Base-by-base conservation (phyloP, 2,113 vertebrate species). In the Picathartes gymnocephalus region DNA sequence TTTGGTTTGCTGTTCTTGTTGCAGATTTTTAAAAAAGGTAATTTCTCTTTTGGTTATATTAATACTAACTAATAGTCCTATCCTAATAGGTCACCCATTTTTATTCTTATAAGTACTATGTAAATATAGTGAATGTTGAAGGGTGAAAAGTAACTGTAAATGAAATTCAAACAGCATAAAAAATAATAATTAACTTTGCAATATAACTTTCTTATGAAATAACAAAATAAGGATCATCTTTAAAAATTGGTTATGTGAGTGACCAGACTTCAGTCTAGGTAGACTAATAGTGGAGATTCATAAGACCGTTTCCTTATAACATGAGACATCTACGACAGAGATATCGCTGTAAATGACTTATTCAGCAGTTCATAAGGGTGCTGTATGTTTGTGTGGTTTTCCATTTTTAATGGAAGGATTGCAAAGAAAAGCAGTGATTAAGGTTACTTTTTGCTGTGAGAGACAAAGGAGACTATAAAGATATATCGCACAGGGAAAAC, bases 251-350 rank as follows among this genome's bases (percentile, higher is more conserved):
- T 80, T 92, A 28, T 81, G n/a, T 90, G 83, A 94, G 70, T 61
- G 20, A 85, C 60, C 47, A 90, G 60, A 77, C 33, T 95, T 95
- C 94, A 83, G 16, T 86, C 23, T 68, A 96, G 45, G 27, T 78
- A 95, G 23, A 35, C 39, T 91, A 95, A 87, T 35, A 92, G 23
- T 44, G 45, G 45, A 89, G 50, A 58, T 64, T 94, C n/a, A 47
- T 92, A 37, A 9, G 2, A 95, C 58, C 18, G 7, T 96, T 70
- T 88, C 51, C 60, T 94, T 78, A 65, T 56, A 96, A 74, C 45
- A 64, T 93, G 56, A 77, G 77, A 48, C 30, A 78, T 72, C 79
- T 97, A 73, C 86, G 71, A 92, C 56, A 60, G 68, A 96, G 51
- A 42, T 83, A 80, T 71, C 42, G 37, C n/a, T 53, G 35, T 51